Evolutionary conservation across 2,888 invertebrate species (phyloP).

Genomic region (Trichopoda pennipes): DNA sequence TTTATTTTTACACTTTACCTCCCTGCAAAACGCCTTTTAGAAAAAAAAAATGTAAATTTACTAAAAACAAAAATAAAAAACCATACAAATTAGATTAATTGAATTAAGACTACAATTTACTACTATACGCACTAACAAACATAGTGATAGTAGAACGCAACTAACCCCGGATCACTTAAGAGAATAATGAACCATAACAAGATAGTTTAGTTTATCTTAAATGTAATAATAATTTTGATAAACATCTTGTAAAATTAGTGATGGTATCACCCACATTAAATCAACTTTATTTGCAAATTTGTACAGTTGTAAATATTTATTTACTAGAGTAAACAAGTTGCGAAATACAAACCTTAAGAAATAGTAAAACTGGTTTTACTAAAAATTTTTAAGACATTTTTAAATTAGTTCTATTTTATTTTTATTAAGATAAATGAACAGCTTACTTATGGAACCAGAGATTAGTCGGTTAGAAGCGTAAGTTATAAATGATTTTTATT

Average conservation of each 20-base stretch:
- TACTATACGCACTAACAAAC: neutral
- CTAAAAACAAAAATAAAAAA: slow-evolving; percentile 41
- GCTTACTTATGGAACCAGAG: slow-evolving; percentile 1
- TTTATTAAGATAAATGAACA: slow-evolving; percentile 19
- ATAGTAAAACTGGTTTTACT: neutral
- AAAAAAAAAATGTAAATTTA: slow-evolving; percentile 25
- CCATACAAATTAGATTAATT: slow-evolving; percentile 36
- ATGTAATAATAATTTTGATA: neutral
- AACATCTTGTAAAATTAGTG: neutral
- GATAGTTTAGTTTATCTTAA: neutral
- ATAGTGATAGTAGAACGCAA: slow-evolving; percentile 53
- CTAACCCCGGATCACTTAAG: slow-evolving; percentile 65
- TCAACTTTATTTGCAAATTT: neutral
- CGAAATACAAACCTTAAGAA: neutral
- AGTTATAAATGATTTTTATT: no score
- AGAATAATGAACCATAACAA: slow-evolving; percentile 60
- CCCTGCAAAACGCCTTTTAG: slow-evolving; percentile 9
- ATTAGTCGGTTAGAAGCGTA: neutral
- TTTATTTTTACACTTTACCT: slow-evolving; percentile 7
- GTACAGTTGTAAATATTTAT: slow-evolving; percentile 5
- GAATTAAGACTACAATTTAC: slow-evolving; percentile 45
- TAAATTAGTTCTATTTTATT: neutral
- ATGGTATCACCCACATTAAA: slow-evolving; percentile 38
- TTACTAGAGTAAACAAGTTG: neutral
- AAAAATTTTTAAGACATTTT: neutral